A percentile compares a stretch with the other conserved stretches of the same genome.
phyloP scores from a whole-genome alignment of 1,140 invertebrate genomes.

The Teleogryllus occipitalis region DNA sequence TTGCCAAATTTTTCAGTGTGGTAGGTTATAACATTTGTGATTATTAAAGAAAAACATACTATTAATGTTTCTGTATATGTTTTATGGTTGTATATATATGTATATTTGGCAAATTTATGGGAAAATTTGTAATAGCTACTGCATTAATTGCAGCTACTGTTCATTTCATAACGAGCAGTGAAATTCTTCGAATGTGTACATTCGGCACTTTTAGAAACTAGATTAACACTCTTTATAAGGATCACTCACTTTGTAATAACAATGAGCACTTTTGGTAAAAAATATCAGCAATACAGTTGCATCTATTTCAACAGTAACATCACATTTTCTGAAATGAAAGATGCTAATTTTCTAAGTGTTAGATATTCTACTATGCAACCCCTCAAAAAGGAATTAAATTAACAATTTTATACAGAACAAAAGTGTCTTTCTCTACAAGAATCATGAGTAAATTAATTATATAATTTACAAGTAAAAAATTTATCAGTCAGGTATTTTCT shows the following conservation, averaged over 20 bases:
- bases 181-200: conserved; percentile 1
- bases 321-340: conserved; percentile 12
- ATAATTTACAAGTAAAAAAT: neutral
- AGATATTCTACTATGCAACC: conserved; percentile 4
- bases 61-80: neutral
- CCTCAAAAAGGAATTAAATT: neutral
- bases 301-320: conserved; percentile 16
- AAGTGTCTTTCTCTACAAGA: neutral
- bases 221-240: conserved; percentile 8
- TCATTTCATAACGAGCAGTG: conserved; percentile 4
- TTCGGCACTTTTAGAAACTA: conserved; percentile 4
- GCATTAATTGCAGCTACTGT: conserved; percentile 4
- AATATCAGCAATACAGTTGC: conserved; percentile 29
- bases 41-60: neutral
- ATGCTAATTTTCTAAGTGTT: neutral
- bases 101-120: conserved; percentile 1
- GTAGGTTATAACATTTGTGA: neutral
- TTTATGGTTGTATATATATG: neutral
- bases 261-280: conserved; percentile 36
- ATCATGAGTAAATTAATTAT: neutral
- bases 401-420: neutral
- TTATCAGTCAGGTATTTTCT: neutral
- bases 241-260: conserved; percentile 20
- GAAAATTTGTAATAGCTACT: conserved; percentile 1
- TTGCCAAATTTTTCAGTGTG: neutral